phyloP scores from a whole-genome alignment of 2,113 vertebrate species.

The Saimiri boliviensis region DNA sequence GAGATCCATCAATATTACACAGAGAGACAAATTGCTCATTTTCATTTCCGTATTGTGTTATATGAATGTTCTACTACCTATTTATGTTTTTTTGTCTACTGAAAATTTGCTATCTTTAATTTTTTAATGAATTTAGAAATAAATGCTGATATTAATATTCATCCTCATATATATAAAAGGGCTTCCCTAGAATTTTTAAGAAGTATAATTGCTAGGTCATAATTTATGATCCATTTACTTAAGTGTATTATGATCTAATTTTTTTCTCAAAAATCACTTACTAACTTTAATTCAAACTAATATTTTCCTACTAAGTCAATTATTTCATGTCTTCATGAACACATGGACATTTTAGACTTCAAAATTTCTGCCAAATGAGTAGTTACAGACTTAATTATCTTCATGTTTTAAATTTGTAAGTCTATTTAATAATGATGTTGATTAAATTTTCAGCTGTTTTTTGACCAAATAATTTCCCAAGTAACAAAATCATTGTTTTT shows the following conservation, averaged over 20 bases:
- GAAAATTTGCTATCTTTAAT: not conserved
- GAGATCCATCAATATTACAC: not conserved
- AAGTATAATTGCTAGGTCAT: not conserved
- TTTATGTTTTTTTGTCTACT: not conserved
- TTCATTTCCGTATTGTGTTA: not conserved
- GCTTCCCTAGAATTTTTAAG: not conserved
- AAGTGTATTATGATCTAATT: not conserved
- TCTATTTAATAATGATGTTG: not conserved
- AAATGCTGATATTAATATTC: not conserved
- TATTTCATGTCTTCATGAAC: not conserved
- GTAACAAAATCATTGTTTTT: not conserved
- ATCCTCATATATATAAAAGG: not conserved
- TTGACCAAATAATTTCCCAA: not conserved
- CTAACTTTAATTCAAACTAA: not conserved
- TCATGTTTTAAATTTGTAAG: not conserved
- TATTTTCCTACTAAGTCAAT: not conserved
- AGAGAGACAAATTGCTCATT: not conserved
- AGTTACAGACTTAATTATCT: not conserved
- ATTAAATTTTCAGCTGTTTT: not conserved
- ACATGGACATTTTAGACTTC: not conserved
- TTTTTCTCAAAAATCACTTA: not conserved
- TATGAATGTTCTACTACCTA: not conserved
- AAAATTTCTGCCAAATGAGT: not conserved
- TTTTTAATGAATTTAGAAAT: not conserved
- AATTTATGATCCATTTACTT: not conserved